Conservation (phyloP, 2,113 vertebrate species). For the Pitta sordida region DNA sequence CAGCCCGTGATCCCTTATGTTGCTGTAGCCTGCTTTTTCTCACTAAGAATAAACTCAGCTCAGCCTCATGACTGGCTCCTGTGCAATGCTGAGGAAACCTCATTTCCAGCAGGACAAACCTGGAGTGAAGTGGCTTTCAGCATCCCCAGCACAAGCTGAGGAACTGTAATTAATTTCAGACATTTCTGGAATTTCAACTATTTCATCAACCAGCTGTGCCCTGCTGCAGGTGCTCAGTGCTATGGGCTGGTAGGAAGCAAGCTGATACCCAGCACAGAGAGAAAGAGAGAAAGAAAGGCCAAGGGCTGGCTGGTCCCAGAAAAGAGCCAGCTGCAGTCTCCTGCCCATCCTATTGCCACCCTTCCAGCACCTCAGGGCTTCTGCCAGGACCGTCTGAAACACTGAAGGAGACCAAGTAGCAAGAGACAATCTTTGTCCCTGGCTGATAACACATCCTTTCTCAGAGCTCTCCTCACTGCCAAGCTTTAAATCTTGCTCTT, state of each 20-base stretch:
- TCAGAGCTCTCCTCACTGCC: neutral
- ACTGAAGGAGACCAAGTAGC: neutral
- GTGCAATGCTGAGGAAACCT: neutral
- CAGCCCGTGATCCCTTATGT: neutral
- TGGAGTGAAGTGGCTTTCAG: neutral
- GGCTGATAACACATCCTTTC: neutral
- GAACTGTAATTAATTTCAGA: neutral
- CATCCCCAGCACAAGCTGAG: neutral
- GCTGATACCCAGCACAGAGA: neutral
- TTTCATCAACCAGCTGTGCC: neutral
- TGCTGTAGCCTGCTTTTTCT: neutral
- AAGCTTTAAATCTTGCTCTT: neutral
- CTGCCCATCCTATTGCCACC: neutral
- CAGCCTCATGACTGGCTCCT: neutral
- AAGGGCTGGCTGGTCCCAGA: neutral
- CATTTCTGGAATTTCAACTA: conserved; percentile 12
- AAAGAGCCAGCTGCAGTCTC: fast-evolving
- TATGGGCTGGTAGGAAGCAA: neutral
- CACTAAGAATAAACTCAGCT: neutral
- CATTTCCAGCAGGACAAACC: neutral
- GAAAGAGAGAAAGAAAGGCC: neutral
- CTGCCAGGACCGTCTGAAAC: neutral
- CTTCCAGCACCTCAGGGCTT: neutral
- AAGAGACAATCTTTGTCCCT: neutral
- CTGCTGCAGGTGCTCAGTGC: neutral